phyloP scores from a whole-genome alignment of 2,113 vertebrate genomes.

The Garra rufa region DNA sequence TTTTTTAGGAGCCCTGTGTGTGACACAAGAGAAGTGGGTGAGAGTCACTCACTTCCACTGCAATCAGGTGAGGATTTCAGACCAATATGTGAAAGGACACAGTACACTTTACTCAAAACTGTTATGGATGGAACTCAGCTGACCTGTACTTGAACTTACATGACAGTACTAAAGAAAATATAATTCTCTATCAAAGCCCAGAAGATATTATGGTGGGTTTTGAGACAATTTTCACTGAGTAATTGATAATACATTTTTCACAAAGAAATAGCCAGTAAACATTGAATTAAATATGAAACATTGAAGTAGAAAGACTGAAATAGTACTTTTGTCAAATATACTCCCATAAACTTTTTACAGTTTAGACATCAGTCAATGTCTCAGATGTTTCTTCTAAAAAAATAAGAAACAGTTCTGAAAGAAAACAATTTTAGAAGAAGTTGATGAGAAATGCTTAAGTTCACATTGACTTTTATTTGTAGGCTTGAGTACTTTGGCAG shows the following conservation, averaged over 20 bases:
- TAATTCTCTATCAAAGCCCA: too few relatives aligned
- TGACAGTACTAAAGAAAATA: not conserved
- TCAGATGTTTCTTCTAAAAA: too few relatives aligned
- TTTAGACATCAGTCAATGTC: too few relatives aligned
- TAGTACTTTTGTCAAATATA: too few relatives aligned
- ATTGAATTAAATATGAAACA: not conserved
- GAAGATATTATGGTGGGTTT: too few relatives aligned
- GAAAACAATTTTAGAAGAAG: not conserved
- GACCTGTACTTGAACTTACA: not conserved
- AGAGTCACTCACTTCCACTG: conserved; percentile 40
- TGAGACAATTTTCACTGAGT: too few relatives aligned
- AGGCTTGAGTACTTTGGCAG: not conserved
- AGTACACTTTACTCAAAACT: not conserved
- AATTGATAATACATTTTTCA: too few relatives aligned
- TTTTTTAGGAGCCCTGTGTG: conserved; percentile 64
- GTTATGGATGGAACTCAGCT: not conserved
- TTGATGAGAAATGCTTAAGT: not conserved
- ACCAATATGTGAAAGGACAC: conserved; percentile 8
- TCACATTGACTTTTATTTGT: not conserved
- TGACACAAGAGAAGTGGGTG: conserved; percentile 47
- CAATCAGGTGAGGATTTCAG: conserved; percentile 13
- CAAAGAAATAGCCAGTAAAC: not conserved
- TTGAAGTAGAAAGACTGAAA: too few relatives aligned
- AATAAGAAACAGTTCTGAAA: too few relatives aligned
- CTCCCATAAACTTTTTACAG: too few relatives aligned